A percentile compares a stretch with the other conserved stretches of the same genome.
Conservation (phyloP, 2,797 vertebrate species). For the Acrossocheilus fasciatus region DNA sequence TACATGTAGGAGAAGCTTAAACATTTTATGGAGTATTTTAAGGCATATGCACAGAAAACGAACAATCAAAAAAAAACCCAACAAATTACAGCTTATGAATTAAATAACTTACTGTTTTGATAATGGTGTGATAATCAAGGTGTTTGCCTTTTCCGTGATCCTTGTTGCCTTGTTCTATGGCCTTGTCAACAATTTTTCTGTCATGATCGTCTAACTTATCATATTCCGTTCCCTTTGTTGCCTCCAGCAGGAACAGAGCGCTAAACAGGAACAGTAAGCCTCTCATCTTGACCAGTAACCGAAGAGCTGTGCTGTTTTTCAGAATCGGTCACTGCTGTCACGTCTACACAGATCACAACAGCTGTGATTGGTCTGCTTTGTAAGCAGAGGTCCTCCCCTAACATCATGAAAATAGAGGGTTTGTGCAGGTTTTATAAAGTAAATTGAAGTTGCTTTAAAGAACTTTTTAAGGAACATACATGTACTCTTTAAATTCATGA, state of each 20-base stretch:
- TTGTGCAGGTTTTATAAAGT: background rate
- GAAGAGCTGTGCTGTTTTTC: background rate
- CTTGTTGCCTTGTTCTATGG: background rate
- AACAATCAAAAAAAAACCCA: background rate
- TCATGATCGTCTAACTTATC: background rate
- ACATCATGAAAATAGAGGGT: background rate
- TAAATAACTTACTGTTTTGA: background rate
- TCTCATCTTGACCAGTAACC: slow-evolving; percentile 18
- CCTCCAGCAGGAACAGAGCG: slow-evolving; percentile 26
- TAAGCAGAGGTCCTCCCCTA: background rate
- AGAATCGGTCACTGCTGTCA: background rate
- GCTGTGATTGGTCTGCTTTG: slow-evolving; percentile 1
- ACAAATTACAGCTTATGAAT: background rate
- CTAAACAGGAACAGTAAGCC: slow-evolving; percentile 20
- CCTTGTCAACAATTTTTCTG: background rate
- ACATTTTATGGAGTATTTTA: background rate
- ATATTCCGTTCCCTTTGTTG: background rate
- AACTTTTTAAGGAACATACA: too few species aligned
- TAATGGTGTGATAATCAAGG: background rate
- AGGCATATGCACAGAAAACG: background rate
- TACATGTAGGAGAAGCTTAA: background rate
- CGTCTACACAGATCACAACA: background rate
- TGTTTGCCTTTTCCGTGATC: fast-evolving
- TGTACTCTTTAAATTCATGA: too few species aligned
- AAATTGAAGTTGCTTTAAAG: background rate